Evolutionary conservation across 2,888 invertebrate genomes (phyloP).

Genomic region (Trichopoda pennipes): DNA sequence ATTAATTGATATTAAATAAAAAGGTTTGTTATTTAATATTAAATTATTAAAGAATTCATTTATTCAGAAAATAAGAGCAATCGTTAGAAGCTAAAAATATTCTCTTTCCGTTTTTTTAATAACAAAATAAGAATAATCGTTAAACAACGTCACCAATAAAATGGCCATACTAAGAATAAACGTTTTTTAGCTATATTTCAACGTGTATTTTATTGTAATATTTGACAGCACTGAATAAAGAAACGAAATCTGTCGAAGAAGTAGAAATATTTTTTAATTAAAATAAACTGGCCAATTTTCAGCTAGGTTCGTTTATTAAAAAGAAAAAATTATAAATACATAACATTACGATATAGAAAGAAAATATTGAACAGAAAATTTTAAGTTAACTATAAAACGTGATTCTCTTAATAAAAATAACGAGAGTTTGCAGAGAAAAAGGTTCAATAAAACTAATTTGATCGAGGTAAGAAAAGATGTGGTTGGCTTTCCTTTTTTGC

Average conservation of each 20-base stretch:
- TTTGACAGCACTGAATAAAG: slow-evolving; percentile 48
- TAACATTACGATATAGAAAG: slow-evolving; percentile 1
- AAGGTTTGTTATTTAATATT: no score
- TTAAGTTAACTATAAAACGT: slow-evolving; percentile 6
- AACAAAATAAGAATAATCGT: no score
- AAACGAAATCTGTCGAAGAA: slow-evolving; percentile 65
- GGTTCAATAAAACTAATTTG: slow-evolving; percentile 62
- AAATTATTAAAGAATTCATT: no score
- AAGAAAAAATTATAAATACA: slow-evolving; percentile 13
- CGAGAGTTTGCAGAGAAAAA: slow-evolving; percentile 22
- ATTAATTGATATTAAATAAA: no score
- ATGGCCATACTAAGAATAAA: slow-evolving; percentile 20
- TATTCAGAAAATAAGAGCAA: no score
- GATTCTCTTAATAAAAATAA: slow-evolving; percentile 25
- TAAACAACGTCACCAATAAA: no score
- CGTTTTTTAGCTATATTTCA: background rate
- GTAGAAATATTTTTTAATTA: slow-evolving; percentile 54
- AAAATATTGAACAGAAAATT: background rate
- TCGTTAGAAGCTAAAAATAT: no score
- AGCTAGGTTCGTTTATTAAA: slow-evolving; percentile 40
- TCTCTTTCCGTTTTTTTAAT: no score
- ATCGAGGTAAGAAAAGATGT: slow-evolving; percentile 74
- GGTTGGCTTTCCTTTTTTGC: slow-evolving; percentile 68
- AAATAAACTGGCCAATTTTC: slow-evolving; percentile 59
- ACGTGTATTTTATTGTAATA: slow-evolving; percentile 10